phyloP scores from a whole-genome alignment of 2,888 invertebrate species.

The Linnaemya vulpina region DNA sequence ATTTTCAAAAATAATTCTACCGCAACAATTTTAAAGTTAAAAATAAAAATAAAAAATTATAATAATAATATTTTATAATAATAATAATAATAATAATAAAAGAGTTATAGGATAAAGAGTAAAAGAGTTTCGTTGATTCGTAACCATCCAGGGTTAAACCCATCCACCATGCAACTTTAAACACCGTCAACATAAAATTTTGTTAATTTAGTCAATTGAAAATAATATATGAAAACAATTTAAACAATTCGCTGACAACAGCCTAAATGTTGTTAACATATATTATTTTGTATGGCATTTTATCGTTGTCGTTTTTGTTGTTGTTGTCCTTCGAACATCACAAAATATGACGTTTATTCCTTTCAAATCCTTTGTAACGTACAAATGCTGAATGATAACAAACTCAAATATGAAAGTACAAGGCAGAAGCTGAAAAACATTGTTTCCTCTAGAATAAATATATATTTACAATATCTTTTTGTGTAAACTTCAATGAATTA shows the following conservation, averaged over 20 bases:
- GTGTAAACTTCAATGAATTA: slow-evolving; percentile 35
- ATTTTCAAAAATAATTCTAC: no score
- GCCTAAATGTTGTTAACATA: slow-evolving; percentile 39
- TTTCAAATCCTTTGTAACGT: slow-evolving; percentile 28
- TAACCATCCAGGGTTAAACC: no score
- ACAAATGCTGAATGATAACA: slow-evolving; percentile 23
- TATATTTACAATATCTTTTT: slow-evolving; percentile 14
- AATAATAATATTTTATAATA: no score
- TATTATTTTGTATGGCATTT: slow-evolving; percentile 10
- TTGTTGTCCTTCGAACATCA: slow-evolving; percentile 4
- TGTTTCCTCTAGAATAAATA: slow-evolving; percentile 42
- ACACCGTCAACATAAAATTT: not conserved
- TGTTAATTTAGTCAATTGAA: not conserved
- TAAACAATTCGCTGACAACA: slow-evolving; percentile 16
- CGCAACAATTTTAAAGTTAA: no score
- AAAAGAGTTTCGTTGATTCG: no score
- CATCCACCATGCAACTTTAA: no score
- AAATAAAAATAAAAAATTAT: no score
- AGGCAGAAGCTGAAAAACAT: slow-evolving; percentile 8
- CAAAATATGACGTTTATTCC: slow-evolving; percentile 22
- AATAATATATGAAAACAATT: slow-evolving; percentile 7
- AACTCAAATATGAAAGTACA: slow-evolving; percentile 12
- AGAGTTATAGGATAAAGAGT: no score
- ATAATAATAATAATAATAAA: no score
- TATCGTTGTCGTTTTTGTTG: not conserved